Evolutionary conservation across 2,888 invertebrate genomes (phyloP).

Genomic region (Cheilosia grossa): DNA sequence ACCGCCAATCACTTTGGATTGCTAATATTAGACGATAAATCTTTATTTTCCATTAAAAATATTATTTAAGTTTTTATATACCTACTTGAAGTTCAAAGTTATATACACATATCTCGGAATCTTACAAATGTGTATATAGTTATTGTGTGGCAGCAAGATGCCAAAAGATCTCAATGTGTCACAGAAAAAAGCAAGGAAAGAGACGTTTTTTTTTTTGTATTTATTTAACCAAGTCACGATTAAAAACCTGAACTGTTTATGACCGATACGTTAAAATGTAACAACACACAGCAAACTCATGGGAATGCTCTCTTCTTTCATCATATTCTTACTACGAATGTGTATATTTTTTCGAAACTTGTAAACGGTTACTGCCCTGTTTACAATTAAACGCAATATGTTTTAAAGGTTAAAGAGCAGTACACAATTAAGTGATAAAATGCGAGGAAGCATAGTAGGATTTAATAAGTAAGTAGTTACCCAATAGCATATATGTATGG

Average conservation of each 20-base stretch:
- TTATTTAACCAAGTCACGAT: slow-evolving; percentile 57
- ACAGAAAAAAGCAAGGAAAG: background rate
- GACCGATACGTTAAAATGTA: slow-evolving; percentile 37
- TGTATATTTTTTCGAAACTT: background rate
- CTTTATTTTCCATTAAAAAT: background rate
- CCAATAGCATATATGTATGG: too few species aligned
- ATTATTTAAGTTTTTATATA: background rate
- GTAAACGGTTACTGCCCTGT: slow-evolving; percentile 49
- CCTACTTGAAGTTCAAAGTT: background rate
- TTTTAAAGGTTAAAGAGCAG: background rate
- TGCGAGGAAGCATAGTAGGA: background rate
- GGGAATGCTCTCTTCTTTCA: slow-evolving; percentile 20
- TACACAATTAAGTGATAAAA: slow-evolving; percentile 5
- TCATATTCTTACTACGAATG: slow-evolving; percentile 8
- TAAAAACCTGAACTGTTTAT: slow-evolving; percentile 47
- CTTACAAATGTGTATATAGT: background rate
- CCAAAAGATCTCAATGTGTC: slow-evolving; percentile 13
- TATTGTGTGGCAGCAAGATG: background rate
- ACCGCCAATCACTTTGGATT: slow-evolving; percentile 1
- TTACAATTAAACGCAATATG: slow-evolving; percentile 7
- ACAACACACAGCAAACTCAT: slow-evolving; percentile 18
- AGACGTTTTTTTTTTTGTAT: background rate
- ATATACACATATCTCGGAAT: background rate
- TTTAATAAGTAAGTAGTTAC: background rate
- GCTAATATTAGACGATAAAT: background rate